Conservation (phyloP, 64 coral and sea anemone genomes). For the Porites australiensis region DNA sequence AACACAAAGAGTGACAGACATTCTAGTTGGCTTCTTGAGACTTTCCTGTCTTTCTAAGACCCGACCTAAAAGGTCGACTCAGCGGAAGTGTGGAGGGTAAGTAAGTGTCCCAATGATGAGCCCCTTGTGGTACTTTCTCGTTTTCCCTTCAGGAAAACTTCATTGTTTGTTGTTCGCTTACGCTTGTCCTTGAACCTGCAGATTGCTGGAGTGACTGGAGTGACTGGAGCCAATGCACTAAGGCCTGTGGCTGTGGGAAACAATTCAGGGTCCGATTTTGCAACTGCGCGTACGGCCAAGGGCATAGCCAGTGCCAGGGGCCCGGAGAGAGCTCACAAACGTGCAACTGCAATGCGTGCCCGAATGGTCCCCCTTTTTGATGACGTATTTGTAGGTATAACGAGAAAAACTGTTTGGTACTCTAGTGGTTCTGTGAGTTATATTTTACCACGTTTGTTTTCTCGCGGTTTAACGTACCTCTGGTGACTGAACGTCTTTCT, state of each 20-base stretch:
- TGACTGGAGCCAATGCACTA: slow-evolving; percentile 44
- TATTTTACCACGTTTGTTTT: too few relatives aligned
- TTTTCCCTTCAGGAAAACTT: neutral
- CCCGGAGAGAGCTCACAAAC: slow-evolving; percentile 18
- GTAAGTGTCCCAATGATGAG: too few relatives aligned
- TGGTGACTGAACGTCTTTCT: too few relatives aligned
- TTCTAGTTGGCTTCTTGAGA: too few relatives aligned
- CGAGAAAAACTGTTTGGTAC: neutral
- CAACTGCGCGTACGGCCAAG: slow-evolving; percentile 49
- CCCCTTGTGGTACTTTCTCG: too few relatives aligned
- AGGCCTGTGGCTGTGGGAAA: slow-evolving; percentile 52
- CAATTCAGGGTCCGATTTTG: slow-evolving; percentile 60
- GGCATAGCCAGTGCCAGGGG: slow-evolving; percentile 33
- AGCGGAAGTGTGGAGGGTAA: too few relatives aligned
- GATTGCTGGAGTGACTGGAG: slow-evolving; percentile 76
- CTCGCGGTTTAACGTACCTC: too few relatives aligned
- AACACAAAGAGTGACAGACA: too few relatives aligned
- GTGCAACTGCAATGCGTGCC: slow-evolving; percentile 58
- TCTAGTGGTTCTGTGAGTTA: too few relatives aligned
- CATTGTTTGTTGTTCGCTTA: neutral
- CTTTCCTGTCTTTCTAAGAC: too few relatives aligned
- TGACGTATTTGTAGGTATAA: slow-evolving; percentile 12
- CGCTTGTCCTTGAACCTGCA: slow-evolving; percentile 26
- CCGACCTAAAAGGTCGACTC: too few relatives aligned
- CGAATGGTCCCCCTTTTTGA: slow-evolving; percentile 45